Evolutionary conservation across 2,113 vertebrate genomes (phyloP).

Genomic region (Poeciliopsis retropinna): DNA sequence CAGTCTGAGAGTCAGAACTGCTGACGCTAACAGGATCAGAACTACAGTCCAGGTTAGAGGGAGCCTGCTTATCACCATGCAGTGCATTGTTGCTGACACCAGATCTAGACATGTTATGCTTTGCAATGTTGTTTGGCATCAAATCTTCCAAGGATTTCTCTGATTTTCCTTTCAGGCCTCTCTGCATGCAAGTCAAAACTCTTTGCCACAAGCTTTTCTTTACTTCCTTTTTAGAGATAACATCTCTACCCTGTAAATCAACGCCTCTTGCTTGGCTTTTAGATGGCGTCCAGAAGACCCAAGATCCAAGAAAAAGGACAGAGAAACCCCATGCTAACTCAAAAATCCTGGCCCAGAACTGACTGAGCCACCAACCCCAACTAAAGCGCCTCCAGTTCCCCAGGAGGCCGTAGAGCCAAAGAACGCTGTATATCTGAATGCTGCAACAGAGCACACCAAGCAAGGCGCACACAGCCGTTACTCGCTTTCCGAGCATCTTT

Average conservation of each 20-base stretch:
- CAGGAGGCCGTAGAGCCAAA: slow-evolving; percentile 88
- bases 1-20: slow-evolving; percentile 53
- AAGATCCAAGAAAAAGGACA: slow-evolving; percentile 79
- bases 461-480: slow-evolving; percentile 71
- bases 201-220: slow-evolving; percentile 77
- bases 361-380: slow-evolving; percentile 87
- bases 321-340: slow-evolving; percentile 83
- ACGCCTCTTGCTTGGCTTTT: slow-evolving; percentile 17
- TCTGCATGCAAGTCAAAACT: slow-evolving; percentile 74
- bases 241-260: slow-evolving; percentile 23
- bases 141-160: slow-evolving; percentile 72
- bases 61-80: slow-evolving; percentile 67
- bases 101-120: slow-evolving; percentile 39
- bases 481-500: slow-evolving; percentile 38
- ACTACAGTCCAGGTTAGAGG: slow-evolving; percentile 38
- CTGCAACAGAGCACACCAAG: slow-evolving; percentile 83
- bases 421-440: slow-evolving; percentile 83
- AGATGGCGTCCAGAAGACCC: slow-evolving; percentile 71
- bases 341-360: slow-evolving; percentile 86
- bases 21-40: slow-evolving; percentile 32
- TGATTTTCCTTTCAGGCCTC: slow-evolving; percentile 62
- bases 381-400: slow-evolving; percentile 81
- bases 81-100: slow-evolving; percentile 81
- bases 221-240: slow-evolving; percentile 19
- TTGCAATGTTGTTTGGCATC: slow-evolving; percentile 85